Base-by-base conservation (phyloP, 64 coral and sea anemone genomes). In the Hydrozoanthus tunicans region DNA sequence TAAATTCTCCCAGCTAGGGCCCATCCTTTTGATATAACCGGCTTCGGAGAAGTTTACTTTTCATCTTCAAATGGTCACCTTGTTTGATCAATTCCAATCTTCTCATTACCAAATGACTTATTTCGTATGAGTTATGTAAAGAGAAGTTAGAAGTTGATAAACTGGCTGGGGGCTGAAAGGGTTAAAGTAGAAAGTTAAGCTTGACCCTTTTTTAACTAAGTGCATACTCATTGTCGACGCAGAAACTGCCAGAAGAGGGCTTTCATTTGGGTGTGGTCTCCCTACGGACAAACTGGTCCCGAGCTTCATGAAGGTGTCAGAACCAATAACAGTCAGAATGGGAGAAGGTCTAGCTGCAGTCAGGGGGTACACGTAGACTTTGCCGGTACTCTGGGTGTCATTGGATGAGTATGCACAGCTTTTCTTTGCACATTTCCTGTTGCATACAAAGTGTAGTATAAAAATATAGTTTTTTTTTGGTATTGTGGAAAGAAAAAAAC, bases 361-460 rank as follows among this genome's bases (percentile, higher is more conserved):
- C 62, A 91, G 51, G 67, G 78, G 73, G 69, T 94, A 99, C 63
- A 93, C 73, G 64, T 99, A 99, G 20, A 99, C 64, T 68, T 72
- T 95, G 10, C 97, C 97, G 56, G 77, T 94, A 77, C 94, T 96
- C 77, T 99, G 97, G 15, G 86, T 76, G 51, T 99, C 97, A 86
- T 96, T 80, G 58, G 78, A 61, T 5, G 97, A 99, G 68, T 96
- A 95, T 3, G 82, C 85, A 75, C 97, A 99, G 86, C 90, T 55
- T 12, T 93, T 75, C 17, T 94, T 81, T 15, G 97, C 94, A 86
- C 97, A 99, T 70, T 96, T 66, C 72, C 97, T 99, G 58, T 7
- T 20, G 13, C 76, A 66, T 89, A 55, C 7, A 73, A 43, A 67
- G 89, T 13, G 75, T 23, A 24, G n/a, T 71, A 32, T n/a, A 82